Base-by-base conservation (phyloP, 1,140 invertebrate species). In the Pseudobourletiella spinata region DNA sequence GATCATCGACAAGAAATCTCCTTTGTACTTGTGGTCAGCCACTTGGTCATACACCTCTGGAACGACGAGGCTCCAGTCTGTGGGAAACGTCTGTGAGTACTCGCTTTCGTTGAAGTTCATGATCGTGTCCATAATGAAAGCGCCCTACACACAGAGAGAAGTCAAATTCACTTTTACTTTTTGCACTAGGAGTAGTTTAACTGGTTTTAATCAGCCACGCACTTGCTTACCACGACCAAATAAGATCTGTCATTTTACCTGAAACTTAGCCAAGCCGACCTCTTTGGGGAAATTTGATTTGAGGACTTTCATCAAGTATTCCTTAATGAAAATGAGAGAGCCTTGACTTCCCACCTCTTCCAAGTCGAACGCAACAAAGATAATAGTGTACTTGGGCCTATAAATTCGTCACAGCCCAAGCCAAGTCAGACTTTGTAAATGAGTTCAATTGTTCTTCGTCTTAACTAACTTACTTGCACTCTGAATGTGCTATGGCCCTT, bases 341-440 rank as follows among this genome's bases (percentile, higher is more conserved):
- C 76, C 77, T 58, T 76, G 71, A 22, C 70, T 66, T 18, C 74
- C 75, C 4, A 35, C 28, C 25, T 55, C 52, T 69, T 78, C 77
- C 50, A 76, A 58, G 63, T 79, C 77, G 69, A 79, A 79, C 1
- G 75, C 73, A 0, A 77, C 77, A 59, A 79, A 78, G 22, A 78
- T 72, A 15, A 79, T 66, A 4, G 72, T 72, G 55, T 75, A 70
- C 51, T 75, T 72, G 3, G 74, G 66, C n/a, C 61, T 62, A 59
- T 50, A 51, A 51, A 51, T 39, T 39, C 32, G n/a, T n/a, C n/a
- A n/a, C n/a, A n/a, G n/a, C n/a, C n/a, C n/a, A n/a, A n/a, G n/a
- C n/a, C n/a, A n/a, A n/a, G n/a, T n/a, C n/a, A n/a, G n/a, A n/a
- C n/a, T n/a, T n/a, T n/a, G n/a, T n/a, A n/a, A n/a, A n/a, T n/a